Evolutionary conservation across 1,140 invertebrate species (phyloP).

Genomic region (Drosophila pachea): DNA sequence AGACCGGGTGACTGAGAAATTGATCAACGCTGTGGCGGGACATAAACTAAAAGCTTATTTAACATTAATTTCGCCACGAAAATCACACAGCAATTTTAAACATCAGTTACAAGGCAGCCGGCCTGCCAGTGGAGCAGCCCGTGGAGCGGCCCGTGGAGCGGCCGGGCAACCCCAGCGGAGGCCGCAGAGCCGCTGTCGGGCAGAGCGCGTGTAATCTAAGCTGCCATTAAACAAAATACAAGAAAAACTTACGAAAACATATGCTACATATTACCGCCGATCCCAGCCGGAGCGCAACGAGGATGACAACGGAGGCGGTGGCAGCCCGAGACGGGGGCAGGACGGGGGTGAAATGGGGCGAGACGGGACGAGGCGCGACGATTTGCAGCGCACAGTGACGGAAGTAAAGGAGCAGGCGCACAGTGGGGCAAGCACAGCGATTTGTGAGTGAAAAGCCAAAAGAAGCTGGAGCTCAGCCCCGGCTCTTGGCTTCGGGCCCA

Average conservation of each 20-base stretch:
- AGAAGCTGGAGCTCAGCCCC: too few relatives aligned
- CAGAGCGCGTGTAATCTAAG: constrained; percentile 68
- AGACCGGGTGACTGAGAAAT: constrained; percentile 73
- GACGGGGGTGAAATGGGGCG: too few relatives aligned
- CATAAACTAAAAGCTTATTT: constrained; percentile 78
- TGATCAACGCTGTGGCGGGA: constrained; percentile 75
- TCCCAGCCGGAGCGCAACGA: constrained; percentile 32
- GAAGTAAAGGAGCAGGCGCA: constrained; percentile 44
- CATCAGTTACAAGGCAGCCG: constrained; percentile 62
- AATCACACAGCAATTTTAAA: constrained; percentile 76
- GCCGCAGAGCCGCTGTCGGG: constrained; percentile 49
- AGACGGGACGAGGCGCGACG: constrained; percentile 16
- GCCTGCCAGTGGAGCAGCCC: not conserved
- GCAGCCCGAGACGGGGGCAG: too few relatives aligned
- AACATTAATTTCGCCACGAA: constrained; percentile 78
- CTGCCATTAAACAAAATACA: constrained; percentile 78
- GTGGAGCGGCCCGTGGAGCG: not conserved
- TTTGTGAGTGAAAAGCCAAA: too few relatives aligned
- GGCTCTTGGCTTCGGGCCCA: constrained; percentile 35
- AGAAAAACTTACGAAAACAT: constrained; percentile 77
- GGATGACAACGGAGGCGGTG: constrained; percentile 35
- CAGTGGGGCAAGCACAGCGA: constrained; percentile 10
- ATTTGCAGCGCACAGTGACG: constrained; percentile 39
- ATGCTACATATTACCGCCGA: constrained; percentile 75
- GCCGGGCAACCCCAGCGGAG: constrained; percentile 46